These are phyloP conservation scores for Oryzias curvinotus DNA, from an alignment of 2,113 vertebrate species.

Conservation along the genomic window DNA sequence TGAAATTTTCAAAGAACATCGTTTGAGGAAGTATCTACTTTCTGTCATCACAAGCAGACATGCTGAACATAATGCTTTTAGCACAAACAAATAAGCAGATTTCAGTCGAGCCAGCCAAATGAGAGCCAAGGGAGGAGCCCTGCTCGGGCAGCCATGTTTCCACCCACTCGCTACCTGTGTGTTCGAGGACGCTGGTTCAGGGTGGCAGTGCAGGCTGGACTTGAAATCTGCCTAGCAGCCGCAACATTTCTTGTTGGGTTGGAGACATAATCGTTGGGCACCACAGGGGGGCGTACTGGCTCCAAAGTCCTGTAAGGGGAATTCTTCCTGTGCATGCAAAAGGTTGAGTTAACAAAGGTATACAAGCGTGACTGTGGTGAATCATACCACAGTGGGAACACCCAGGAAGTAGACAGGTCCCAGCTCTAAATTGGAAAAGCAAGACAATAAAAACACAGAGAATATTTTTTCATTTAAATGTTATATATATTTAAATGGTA, in stretches of 20 bases:
- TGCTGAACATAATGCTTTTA: constrained; percentile 10
- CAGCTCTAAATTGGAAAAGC: too few relatives aligned
- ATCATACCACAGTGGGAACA: background rate
- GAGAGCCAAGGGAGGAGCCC: background rate
- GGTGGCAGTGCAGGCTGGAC: constrained; percentile 91
- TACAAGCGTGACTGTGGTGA: background rate
- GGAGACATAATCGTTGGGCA: constrained; percentile 95
- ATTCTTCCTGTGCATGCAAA: constrained; percentile 83
- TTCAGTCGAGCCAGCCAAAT: background rate
- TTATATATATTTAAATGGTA: too few relatives aligned
- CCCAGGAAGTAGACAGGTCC: background rate
- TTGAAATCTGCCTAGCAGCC: constrained; percentile 83
- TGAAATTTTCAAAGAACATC: too few relatives aligned
- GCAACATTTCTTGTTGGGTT: constrained; percentile 88
- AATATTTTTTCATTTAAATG: too few relatives aligned
- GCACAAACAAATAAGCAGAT: background rate
- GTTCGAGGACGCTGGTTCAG: constrained; percentile 93
- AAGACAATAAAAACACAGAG: too few relatives aligned
- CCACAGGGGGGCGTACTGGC: constrained; percentile 94
- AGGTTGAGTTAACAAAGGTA: constrained; percentile 16
- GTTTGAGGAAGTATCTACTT: too few relatives aligned
- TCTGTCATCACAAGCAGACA: background rate
- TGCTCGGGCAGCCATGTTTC: background rate
- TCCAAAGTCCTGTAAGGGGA: constrained; percentile 97
- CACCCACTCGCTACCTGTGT: constrained; percentile 84